Percentiles rank a stretch among this genome's conserved stretches.
Conservation (phyloP, 2,888 invertebrate genomes). For the Exocentrus adspersus region DNA sequence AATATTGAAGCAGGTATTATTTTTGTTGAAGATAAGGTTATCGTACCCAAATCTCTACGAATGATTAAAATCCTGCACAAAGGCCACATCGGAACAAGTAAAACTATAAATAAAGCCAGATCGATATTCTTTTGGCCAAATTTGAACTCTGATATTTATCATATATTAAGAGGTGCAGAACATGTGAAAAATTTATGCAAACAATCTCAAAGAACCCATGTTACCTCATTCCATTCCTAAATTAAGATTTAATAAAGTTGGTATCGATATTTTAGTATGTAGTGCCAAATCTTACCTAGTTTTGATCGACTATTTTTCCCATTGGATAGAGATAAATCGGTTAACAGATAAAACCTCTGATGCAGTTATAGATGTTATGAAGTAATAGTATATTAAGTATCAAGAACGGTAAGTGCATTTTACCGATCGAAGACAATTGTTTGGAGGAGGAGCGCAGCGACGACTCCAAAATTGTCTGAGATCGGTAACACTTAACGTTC, state of each 20-base stretch:
- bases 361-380: too few species aligned
- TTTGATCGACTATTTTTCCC: constrained; percentile 38
- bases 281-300: constrained; percentile 30
- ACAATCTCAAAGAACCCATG: constrained; percentile 33
- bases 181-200: constrained; percentile 27
- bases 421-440: too few species aligned
- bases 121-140: constrained; percentile 10
- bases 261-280: constrained; percentile 34
- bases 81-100: background rate
- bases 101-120: constrained; percentile 13
- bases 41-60: background rate
- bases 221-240: constrained; percentile 38
- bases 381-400: too few species aligned
- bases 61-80: background rate
- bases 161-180: constrained; percentile 36
- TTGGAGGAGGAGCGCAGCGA: too few species aligned
- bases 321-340: constrained; percentile 40
- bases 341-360: too few species aligned
- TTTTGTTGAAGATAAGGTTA: background rate
- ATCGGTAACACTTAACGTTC: too few species aligned
- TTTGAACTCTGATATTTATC: background rate
- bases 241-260: constrained; percentile 40
- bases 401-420: too few species aligned
- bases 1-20: background rate
- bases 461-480: too few species aligned